phyloP scores from a whole-genome alignment of 2,888 invertebrate species.

The Amphipoea lucens region DNA sequence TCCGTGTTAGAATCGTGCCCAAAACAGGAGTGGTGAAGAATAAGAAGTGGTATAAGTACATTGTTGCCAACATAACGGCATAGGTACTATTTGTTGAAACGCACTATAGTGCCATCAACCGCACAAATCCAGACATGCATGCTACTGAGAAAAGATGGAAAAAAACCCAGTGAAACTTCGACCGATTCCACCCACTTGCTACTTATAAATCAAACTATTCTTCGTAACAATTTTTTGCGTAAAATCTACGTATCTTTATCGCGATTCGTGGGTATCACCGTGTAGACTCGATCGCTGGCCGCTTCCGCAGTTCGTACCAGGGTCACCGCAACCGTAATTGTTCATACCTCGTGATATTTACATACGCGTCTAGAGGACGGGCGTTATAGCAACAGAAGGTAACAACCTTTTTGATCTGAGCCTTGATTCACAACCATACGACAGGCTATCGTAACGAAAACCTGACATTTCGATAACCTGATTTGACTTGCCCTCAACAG shows the following conservation, averaged over 20 bases:
- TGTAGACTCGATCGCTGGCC: constrained; percentile 3
- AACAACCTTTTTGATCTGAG: background rate
- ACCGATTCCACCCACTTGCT: background rate
- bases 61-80: too few species aligned
- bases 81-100: too few species aligned
- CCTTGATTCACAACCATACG: too few species aligned
- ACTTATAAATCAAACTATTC: background rate
- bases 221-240: background rate
- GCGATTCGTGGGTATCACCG: background rate
- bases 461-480: too few species aligned
- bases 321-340: constrained; percentile 36
- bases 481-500: too few species aligned
- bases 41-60: too few species aligned
- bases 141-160: background rate
- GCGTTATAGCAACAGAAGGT: background rate
- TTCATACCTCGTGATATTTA: constrained; percentile 31
- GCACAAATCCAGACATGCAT: background rate
- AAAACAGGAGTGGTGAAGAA: too few species aligned
- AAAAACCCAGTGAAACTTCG: background rate
- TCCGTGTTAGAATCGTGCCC: too few species aligned
- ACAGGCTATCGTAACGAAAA: too few species aligned
- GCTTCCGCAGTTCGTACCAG: constrained; percentile 33
- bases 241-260: constrained; percentile 18
- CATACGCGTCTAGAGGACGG: constrained; percentile 34
- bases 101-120: too few species aligned